phyloP scores from a whole-genome alignment of 37 sponge, comb jelly and placozoan species.

The Ianthella basta region DNA sequence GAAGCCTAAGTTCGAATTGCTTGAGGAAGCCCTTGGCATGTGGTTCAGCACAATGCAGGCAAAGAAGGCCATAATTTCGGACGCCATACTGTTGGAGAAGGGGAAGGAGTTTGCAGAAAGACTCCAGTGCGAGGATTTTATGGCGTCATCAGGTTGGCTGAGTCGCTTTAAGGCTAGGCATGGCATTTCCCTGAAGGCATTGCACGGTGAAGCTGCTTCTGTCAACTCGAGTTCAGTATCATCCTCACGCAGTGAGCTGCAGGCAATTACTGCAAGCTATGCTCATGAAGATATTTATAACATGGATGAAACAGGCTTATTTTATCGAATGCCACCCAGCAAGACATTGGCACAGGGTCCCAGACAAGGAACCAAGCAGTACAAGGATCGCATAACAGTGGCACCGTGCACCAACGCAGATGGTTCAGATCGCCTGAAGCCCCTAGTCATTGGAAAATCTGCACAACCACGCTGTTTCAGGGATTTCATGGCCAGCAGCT shows the following conservation, averaged over 20 bases:
- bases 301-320: constrained; percentile 12
- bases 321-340: constrained; percentile 18
- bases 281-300: neutral
- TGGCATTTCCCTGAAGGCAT: constrained; percentile 20
- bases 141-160: constrained; percentile 10
- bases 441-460: constrained; percentile 23
- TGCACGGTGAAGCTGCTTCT: constrained; percentile 17
- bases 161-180: constrained; percentile 17
- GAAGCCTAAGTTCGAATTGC: constrained; percentile 23
- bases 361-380: constrained; percentile 26
- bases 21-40: constrained; percentile 5
- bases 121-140: constrained; percentile 7
- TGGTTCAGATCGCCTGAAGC: constrained; percentile 21
- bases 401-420: constrained; percentile 18
- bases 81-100: constrained; percentile 16
- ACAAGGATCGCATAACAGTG: constrained; percentile 19
- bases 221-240: neutral
- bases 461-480: constrained; percentile 10
- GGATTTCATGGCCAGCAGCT: constrained; percentile 1
- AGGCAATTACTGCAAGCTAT: neutral
- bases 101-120: neutral
- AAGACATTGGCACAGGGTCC: constrained; percentile 4
- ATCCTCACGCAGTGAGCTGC: neutral
- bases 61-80: constrained; percentile 1
- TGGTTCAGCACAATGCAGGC: constrained; percentile 22